These are phyloP conservation scores for Tetraneura akinire DNA, from an alignment of 1,140 invertebrate species.

Conservation along the genomic window DNA sequence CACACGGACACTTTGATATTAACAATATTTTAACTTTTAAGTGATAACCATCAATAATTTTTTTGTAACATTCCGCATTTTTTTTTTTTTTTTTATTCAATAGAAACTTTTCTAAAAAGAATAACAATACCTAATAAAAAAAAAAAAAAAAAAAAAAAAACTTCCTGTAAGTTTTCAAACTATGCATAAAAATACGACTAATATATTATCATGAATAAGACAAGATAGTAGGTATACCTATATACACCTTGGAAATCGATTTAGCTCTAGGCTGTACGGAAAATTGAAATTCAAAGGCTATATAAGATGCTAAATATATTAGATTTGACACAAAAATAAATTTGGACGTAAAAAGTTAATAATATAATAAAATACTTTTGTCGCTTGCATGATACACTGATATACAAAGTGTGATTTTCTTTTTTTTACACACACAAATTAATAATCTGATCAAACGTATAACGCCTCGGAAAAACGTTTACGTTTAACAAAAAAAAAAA, in stretches of 20 bases:
- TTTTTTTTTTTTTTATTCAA: slow-evolving; percentile 9
- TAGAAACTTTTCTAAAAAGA: background rate
- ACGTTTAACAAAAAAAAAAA: too few relatives aligned
- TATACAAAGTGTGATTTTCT: too few relatives aligned
- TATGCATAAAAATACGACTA: slow-evolving; percentile 12
- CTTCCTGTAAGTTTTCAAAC: slow-evolving; percentile 7
- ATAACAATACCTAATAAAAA: background rate
- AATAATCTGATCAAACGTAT: too few relatives aligned
- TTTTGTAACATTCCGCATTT: background rate
- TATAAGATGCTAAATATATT: slow-evolving; percentile 11
- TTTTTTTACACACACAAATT: too few relatives aligned
- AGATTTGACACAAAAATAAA: background rate
- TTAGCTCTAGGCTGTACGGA: slow-evolving; percentile 1
- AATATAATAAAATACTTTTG: background rate
- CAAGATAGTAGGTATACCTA: background rate
- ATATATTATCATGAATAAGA: slow-evolving; percentile 19
- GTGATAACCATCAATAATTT: background rate
- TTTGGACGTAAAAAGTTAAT: background rate
- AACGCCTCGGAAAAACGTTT: too few relatives aligned
- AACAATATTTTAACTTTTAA: slow-evolving; percentile 11
- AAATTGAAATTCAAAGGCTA: background rate
- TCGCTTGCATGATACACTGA: background rate
- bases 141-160: background rate
- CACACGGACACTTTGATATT: background rate
- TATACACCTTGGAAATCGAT: background rate